These are phyloP conservation scores for Lepus townsendii DNA, from an alignment of 2,797 vertebrate genomes.

Conservation along the genomic window DNA sequence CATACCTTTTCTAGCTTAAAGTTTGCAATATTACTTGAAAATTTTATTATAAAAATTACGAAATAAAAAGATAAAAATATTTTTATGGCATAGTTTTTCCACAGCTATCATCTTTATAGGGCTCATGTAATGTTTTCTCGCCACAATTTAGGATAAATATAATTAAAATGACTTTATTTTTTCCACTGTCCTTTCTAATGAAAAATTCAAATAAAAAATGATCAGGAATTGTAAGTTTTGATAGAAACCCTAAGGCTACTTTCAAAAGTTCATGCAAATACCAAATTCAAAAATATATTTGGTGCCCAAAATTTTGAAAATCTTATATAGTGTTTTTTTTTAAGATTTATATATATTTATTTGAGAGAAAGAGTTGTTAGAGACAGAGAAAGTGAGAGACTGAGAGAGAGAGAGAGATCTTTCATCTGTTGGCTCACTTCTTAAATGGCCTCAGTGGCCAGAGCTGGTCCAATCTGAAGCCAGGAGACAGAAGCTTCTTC, in stretches of 20 bases:
- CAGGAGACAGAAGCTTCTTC: too few relatives aligned
- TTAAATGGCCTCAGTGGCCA: too few relatives aligned
- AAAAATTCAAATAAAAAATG: background rate
- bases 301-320: too few relatives aligned
- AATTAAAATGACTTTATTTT: background rate
- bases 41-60: background rate
- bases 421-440: too few relatives aligned
- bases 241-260: background rate
- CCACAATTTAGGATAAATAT: background rate
- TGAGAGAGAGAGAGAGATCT: too few relatives aligned
- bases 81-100: slow-evolving; percentile 1
- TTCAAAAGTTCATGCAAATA: too few relatives aligned
- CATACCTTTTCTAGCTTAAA: background rate
- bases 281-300: too few relatives aligned
- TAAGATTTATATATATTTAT: too few relatives aligned
- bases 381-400: too few relatives aligned
- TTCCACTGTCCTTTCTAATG: background rate
- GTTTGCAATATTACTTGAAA: background rate
- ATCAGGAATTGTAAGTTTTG: slow-evolving; percentile 38
- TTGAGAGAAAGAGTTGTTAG: too few relatives aligned
- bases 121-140: background rate
- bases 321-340: too few relatives aligned
- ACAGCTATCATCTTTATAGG: background rate
- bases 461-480: too few relatives aligned
- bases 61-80: background rate